Evolutionary conservation across 1,140 invertebrate genomes (phyloP), one percentile per base, ranked within the genome.

Genomic region (Drosophila albomicans): DNA sequence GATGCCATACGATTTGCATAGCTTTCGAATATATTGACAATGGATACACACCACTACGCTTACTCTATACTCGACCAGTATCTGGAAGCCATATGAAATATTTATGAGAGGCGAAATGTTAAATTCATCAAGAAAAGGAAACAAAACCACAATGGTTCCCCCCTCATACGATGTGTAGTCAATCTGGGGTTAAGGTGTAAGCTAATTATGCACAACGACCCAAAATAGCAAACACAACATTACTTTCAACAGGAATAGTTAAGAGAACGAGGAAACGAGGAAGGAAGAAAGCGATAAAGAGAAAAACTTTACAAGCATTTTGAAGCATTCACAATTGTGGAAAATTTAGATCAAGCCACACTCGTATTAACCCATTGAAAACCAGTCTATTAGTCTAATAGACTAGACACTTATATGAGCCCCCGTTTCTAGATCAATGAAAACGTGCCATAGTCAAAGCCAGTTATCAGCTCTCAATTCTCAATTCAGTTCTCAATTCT

Each of bases 71-170:
- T 51, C 38, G 32, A 15, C 10, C 54, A 67, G 48, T 61, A 68
- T 52, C 64, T 70, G 61, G 51, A 72, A 51, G 25, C 54, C 51
- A 28, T 80, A 88, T 87, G 80, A 87, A 87, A 88, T 79, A 87
- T 87, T 61, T 76, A 87, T 87, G 84, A 87, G 82, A 28, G n/a
- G 49, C 56, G 64, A 82, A 76, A 84, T 87, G 77, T 87, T 78
- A 87, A 78, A 87, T 87, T 87, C 80, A 88, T 80, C 73, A 72
- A 11, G 43, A 66, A 64, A 43, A 41, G 30, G 45, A n/a, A 58
- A 65, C 32, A 35, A 51, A 61, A 43, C 25, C n/a, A 57, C 46
- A 58, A 52, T 32, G 35, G 32, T 45, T 46, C 13, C 48, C 15
- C 8, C 11, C 45, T 25, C n/a, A 49, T 35, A 28, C 13, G 38